A percentile compares a stretch with the other conserved stretches of the same genome.
phyloP scores from a whole-genome alignment of 1,140 invertebrate genomes.

The Caenorhabditis tropicalis region DNA sequence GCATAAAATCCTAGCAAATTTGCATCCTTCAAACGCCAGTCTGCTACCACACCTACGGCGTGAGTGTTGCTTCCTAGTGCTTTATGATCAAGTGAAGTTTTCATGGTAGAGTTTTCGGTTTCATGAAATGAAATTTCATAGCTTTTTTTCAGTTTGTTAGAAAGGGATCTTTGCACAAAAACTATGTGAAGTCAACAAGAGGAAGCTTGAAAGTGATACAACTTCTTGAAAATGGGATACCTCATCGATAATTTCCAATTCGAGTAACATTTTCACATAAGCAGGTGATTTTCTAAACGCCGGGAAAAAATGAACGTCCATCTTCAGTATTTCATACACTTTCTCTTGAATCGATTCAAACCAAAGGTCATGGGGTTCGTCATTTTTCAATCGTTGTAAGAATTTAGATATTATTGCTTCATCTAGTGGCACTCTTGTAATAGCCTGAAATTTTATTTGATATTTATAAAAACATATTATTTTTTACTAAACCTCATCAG shows the following conservation, averaged over 20 bases:
- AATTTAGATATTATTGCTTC: constrained; percentile 78
- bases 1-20: no score
- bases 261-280: constrained; percentile 81
- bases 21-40: no score
- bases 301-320: constrained; percentile 79
- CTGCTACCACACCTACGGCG: no score
- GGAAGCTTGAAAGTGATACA: no score
- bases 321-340: constrained; percentile 73
- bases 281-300: constrained; percentile 79
- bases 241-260: constrained; percentile 79
- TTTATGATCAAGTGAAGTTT: no score
- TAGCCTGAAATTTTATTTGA: constrained; percentile 72
- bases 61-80: no score
- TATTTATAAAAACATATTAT: background rate
- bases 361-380: constrained; percentile 78
- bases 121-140: no score
- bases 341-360: constrained; percentile 84
- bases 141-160: no score
- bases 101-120: no score
- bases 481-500: constrained; percentile 77
- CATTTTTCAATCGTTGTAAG: constrained; percentile 77
- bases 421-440: constrained; percentile 78
- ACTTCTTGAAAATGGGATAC: no score
- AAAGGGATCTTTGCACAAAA: no score
- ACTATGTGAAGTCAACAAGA: no score